phyloP scores from a whole-genome alignment of 2,113 vertebrate species.

The Deroptyus accipitrinus region DNA sequence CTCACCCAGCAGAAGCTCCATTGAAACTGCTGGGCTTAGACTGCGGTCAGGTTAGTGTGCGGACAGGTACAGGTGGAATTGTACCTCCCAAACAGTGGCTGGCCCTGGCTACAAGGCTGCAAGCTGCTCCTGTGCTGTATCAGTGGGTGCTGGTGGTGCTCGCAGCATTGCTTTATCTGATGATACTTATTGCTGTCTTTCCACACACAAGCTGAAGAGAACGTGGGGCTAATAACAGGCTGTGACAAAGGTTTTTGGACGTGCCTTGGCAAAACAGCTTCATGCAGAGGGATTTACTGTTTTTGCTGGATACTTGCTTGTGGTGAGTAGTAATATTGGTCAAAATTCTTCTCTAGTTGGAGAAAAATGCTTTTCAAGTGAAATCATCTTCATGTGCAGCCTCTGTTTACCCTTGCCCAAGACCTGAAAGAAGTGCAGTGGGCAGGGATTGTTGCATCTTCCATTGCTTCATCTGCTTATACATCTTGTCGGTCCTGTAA shows the following conservation, averaged over 20 bases:
- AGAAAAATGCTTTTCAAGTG: background rate
- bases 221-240: constrained; percentile 83
- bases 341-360: background rate
- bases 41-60: background rate
- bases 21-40: background rate
- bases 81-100: background rate
- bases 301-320: constrained; percentile 84
- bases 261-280: constrained; percentile 80
- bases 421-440: background rate
- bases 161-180: background rate
- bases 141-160: background rate
- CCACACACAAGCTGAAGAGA: constrained; percentile 75
- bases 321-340: constrained; percentile 66
- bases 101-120: background rate
- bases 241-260: constrained; percentile 88
- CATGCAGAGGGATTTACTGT: constrained; percentile 83
- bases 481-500: background rate
- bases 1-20: background rate
- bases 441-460: background rate
- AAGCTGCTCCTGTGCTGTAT: background rate
- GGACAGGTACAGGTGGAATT: background rate
- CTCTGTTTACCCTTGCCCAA: background rate
- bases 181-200: background rate
- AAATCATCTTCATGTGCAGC: background rate
- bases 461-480: background rate